phyloP scores from a whole-genome alignment of 2,797 vertebrate species.

The Meriones psammophilus region DNA sequence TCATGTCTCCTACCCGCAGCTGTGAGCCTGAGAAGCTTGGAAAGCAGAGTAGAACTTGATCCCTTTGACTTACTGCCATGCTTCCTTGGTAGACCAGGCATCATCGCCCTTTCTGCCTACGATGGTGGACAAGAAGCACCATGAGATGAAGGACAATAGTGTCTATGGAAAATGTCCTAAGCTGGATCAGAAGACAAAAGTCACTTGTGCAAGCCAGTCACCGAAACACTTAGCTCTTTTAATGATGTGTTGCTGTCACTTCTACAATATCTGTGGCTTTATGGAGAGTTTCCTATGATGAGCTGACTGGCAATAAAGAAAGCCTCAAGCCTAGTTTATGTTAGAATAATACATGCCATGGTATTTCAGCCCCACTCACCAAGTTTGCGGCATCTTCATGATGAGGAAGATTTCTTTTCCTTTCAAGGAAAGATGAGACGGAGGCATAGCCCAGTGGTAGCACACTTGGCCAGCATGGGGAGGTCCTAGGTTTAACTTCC shows the following conservation, averaged over 20 bases:
- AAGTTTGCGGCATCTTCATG: neutral
- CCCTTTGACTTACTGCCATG: neutral
- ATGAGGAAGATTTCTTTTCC: neutral
- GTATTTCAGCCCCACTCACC: neutral
- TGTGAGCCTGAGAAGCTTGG: neutral
- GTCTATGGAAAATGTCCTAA: neutral
- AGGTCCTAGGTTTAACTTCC: neutral
- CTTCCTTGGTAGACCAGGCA: neutral
- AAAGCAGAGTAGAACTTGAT: neutral
- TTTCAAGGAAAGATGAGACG: neutral
- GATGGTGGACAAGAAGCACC: neutral
- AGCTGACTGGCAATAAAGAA: neutral
- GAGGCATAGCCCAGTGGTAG: neutral
- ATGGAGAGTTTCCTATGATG: neutral
- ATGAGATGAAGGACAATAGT: neutral
- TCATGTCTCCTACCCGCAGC: neutral
- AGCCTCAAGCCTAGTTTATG: neutral
- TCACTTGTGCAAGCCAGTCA: neutral
- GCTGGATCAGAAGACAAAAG: neutral
- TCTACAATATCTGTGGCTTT: neutral
- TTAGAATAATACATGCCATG: neutral
- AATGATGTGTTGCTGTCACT: neutral
- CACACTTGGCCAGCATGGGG: neutral
- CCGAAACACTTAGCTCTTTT: neutral
- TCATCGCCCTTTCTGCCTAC: neutral